Conservation (phyloP, 2,113 vertebrate species). For the Ondatra zibethicus region DNA sequence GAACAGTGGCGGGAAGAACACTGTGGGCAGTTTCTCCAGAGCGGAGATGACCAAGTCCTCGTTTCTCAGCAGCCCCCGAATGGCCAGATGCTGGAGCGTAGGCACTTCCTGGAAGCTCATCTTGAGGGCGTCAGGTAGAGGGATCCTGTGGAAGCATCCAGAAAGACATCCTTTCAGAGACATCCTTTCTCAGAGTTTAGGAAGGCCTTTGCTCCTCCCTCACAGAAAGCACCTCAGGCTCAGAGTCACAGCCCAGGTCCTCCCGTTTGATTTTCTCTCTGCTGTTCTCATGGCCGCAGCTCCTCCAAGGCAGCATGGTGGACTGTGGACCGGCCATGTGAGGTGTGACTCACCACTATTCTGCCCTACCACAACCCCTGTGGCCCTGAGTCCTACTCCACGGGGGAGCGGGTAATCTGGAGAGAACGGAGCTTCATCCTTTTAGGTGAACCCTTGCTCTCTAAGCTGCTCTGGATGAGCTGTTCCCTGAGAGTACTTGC, state of each 20-base stretch:
- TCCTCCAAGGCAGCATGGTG: background rate
- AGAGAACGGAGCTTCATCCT: background rate
- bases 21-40: background rate
- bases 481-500: too few relatives aligned
- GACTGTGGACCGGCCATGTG: background rate
- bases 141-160: background rate
- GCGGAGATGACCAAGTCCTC: background rate
- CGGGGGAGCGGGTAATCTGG: background rate
- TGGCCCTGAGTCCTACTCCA: background rate
- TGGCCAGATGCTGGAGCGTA: background rate
- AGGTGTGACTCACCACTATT: background rate
- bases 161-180: background rate
- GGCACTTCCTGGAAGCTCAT: background rate
- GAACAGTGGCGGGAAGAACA: background rate
- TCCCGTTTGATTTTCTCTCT: background rate
- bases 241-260: background rate
- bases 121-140: background rate
- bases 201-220: background rate
- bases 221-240: background rate
- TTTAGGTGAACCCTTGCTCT: background rate
- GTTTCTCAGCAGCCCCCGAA: background rate
- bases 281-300: background rate
- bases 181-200: background rate
- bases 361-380: background rate
- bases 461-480: background rate